Conservation (phyloP, 2,888 invertebrate genomes). For the Stenichneumon culpator region DNA sequence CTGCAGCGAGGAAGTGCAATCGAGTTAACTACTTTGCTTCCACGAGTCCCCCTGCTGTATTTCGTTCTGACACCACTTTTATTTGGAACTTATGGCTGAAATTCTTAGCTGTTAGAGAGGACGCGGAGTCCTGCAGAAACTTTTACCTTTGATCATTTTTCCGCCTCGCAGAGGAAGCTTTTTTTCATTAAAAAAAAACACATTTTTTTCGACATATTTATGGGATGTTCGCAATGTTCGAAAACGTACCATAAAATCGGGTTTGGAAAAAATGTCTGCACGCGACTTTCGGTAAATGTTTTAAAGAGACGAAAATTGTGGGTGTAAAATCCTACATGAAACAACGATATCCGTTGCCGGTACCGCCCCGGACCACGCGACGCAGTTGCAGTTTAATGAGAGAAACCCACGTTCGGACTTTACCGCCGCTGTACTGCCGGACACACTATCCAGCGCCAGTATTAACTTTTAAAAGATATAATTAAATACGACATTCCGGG, state of each 20-base stretch:
- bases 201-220: too few species aligned
- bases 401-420: conserved; percentile 51
- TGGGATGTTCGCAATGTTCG: too few species aligned
- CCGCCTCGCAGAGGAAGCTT: neutral
- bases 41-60: neutral
- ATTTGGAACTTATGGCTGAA: neutral
- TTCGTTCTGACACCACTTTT: conserved; percentile 15
- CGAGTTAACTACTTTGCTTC: conserved; percentile 6
- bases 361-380: neutral
- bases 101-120: neutral
- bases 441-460: conserved; percentile 35
- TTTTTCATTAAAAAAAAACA: neutral
- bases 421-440: neutral
- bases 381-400: conserved; percentile 65
- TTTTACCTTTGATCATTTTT: neutral
- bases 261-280: neutral
- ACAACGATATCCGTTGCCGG: conserved; percentile 20
- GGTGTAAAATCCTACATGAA: neutral
- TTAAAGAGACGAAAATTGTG: neutral
- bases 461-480: conserved; percentile 64
- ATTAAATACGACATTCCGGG: conserved; percentile 60
- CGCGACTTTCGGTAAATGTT: neutral
- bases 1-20: conserved; percentile 20
- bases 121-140: neutral
- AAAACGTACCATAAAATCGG: neutral